Percentiles rank a stretch among this genome's conserved stretches.
Evolutionary conservation across 2,797 vertebrate genomes (phyloP).

Genomic region (Danionella dracula): DNA sequence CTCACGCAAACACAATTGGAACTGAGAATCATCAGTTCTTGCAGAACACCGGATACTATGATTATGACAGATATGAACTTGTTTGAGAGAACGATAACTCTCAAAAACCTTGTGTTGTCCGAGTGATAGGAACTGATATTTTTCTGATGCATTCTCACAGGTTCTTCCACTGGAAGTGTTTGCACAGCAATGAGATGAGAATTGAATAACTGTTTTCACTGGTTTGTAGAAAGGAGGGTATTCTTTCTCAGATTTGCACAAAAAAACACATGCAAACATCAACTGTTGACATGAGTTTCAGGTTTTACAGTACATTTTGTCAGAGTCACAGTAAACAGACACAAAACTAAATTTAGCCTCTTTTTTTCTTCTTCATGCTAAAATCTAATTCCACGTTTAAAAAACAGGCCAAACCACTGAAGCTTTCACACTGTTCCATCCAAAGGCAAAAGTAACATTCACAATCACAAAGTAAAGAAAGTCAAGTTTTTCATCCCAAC

Average conservation of each 20-base stretch:
- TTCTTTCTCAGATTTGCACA: neutral
- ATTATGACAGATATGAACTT: constrained; percentile 1
- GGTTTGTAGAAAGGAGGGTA: constrained; percentile 23
- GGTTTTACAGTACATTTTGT: constrained; percentile 63
- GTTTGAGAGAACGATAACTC: neutral
- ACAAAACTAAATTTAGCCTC: constrained; percentile 42
- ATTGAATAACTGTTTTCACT: neutral
- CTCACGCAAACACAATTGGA: constrained; percentile 49
- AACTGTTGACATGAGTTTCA: constrained; percentile 55
- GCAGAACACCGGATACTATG: constrained; percentile 5
- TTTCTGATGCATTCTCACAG: neutral
- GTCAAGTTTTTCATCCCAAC: constrained; percentile 41
- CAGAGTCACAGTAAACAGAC: constrained; percentile 42
- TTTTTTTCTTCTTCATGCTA: constrained; percentile 32
- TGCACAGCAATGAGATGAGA: constrained; percentile 43
- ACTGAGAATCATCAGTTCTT: constrained; percentile 44
- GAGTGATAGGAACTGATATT: neutral
- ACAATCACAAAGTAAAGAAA: constrained; percentile 34
- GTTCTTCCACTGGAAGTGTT: constrained; percentile 39
- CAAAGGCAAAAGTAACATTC: constrained; percentile 36
- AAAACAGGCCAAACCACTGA: constrained; percentile 46
- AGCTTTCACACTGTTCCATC: constrained; percentile 42
- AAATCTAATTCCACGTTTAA: constrained; percentile 27
- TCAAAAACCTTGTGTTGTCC: neutral
- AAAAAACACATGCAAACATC: constrained; percentile 31